Base-by-base conservation (phyloP, 2,888 invertebrate species). In the Chrysodeixis includens region DNA sequence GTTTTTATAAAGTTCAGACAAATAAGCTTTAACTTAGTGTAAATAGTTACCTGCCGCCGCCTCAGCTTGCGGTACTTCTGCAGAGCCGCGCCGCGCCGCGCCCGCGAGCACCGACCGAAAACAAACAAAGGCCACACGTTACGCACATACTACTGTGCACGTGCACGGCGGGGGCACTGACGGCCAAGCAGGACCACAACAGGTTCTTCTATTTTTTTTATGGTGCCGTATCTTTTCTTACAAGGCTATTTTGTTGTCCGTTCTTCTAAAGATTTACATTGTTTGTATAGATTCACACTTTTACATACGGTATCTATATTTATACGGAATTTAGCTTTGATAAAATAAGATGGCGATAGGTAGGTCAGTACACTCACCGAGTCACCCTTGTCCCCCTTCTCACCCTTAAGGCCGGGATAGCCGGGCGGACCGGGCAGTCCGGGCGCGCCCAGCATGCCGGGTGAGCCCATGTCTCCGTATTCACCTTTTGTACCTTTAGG, bases 401-500 rank as follows among this genome's bases (percentile, higher is more conserved):
- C 98, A 30, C 99, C 98, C 91, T 98, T 98, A 77, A 97, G 96
- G 40, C 98, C 98, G 2, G 98, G 98, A 92, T 98, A 98, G 3
- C 98, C 98, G 79, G 97, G 97, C 40, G 97, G 97, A 62, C 97
- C 97, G 9, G 97, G 97, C 76, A 97, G 90, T 22, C 98, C 99
- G 16, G 99, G 99, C 35, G 99, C 98, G 78, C 99, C 99, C 97
- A 99, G 98, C 85, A 98, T 96, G 69, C 99, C 99, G 12, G 99
- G 98, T 9, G 98, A 98, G 54, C 99, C 99, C 90, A 98, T 98
- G 88, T 98, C 98, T 10, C 99, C 98, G 88, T 97, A 97, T 86
- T 98, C 98, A 62, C 98, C 98, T 86, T 98, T 97, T 78, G 97
- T 97, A 56, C 99, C 99, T 86, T 98, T 98, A 6, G 97, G 97